A percentile compares a stretch with the other conserved stretches of the same genome.
Conservation (phyloP, 1,140 invertebrate species). For the Lepidostoma basale region DNA sequence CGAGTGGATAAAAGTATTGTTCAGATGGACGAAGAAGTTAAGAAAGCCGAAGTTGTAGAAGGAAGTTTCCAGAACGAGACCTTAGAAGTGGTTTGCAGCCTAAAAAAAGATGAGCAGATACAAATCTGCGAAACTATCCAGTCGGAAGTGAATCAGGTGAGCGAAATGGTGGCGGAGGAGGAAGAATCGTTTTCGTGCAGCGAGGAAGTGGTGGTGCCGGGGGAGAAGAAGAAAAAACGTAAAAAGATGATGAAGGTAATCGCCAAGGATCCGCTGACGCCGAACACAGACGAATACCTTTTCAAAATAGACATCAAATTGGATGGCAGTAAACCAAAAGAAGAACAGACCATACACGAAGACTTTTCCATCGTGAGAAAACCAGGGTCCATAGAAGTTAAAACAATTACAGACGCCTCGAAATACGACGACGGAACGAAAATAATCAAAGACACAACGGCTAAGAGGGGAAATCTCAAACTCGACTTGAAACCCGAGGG, state of each 20-base stretch:
- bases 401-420: conserved; percentile 7
- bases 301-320: conserved; percentile 52
- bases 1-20: neutral
- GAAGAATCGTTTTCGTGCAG: neutral
- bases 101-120: neutral
- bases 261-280: conserved; percentile 49
- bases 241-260: conserved; percentile 30
- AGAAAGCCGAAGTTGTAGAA: neutral
- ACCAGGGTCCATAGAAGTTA: conserved; percentile 46
- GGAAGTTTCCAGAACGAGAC: neutral
- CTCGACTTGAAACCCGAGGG: neutral
- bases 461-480: neutral
- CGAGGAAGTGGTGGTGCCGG: neutral
- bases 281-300: conserved; percentile 56
- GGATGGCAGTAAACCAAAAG: conserved; percentile 33
- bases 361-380: conserved; percentile 55
- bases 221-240: conserved; percentile 10
- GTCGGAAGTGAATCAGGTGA: too few species aligned
- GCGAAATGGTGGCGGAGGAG: neutral
- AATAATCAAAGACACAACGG: conserved; percentile 8
- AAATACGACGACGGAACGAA: neutral
- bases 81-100: conserved; percentile 1
- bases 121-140: neutral
- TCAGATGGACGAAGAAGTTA: neutral
- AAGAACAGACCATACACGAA: conserved; percentile 44